Evolutionary conservation across 1,140 invertebrate species (phyloP).

Genomic region (Lordiphosa stackelbergi): DNA sequence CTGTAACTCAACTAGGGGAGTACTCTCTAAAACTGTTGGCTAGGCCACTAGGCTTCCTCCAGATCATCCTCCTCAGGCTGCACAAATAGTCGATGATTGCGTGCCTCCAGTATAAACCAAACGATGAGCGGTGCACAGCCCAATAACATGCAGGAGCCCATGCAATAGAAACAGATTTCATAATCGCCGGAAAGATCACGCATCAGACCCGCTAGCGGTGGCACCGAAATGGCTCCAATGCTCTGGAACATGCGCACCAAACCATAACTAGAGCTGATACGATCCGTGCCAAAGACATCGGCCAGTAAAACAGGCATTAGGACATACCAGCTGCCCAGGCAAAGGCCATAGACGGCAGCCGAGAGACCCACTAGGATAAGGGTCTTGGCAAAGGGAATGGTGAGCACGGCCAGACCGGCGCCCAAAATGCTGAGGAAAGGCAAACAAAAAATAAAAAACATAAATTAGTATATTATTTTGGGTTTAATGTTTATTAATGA

Average conservation of each 20-base stretch:
- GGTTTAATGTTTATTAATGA: too few species aligned
- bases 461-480: too few species aligned
- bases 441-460: background rate
- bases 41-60: slow-evolving; percentile 38
- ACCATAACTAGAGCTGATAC: slow-evolving; percentile 86
- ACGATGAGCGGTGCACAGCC: slow-evolving; percentile 82
- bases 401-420: slow-evolving; percentile 82
- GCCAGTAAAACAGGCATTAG: slow-evolving; percentile 85
- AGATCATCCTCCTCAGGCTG: slow-evolving; percentile 59
- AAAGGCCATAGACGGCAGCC: slow-evolving; percentile 83
- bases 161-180: slow-evolving; percentile 84
- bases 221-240: slow-evolving; percentile 84
- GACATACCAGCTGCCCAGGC: slow-evolving; percentile 86
- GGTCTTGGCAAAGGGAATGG: slow-evolving; percentile 82
- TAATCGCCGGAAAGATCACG: slow-evolving; percentile 85
- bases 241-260: slow-evolving; percentile 86
- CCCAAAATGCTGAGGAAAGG: slow-evolving; percentile 80
- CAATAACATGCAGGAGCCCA: slow-evolving; percentile 86
- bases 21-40: background rate
- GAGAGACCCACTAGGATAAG: slow-evolving; percentile 81
- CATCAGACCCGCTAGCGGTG: slow-evolving; percentile 83
- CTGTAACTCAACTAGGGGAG: slow-evolving; percentile 27
- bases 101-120: slow-evolving; percentile 63
- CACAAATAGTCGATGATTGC: slow-evolving; percentile 61
- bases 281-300: slow-evolving; percentile 84